A percentile compares a stretch with the other conserved stretches of the same genome.
phyloP scores from a whole-genome alignment of 2,797 vertebrate genomes.

The Phylloscopus collybita region DNA sequence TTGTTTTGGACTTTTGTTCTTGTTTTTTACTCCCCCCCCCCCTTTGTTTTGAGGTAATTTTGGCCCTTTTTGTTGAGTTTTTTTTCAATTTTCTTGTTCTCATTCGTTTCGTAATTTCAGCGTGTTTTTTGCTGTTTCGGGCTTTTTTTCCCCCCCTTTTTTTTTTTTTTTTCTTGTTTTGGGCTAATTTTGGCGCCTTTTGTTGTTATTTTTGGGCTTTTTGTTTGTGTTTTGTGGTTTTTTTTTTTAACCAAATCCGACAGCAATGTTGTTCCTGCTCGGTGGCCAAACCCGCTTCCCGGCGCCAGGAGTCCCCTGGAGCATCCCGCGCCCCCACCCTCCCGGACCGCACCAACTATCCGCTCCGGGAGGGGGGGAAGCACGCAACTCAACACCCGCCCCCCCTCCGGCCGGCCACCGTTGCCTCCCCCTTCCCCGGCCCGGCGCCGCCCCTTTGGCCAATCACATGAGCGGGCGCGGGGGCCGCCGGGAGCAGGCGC shows the following conservation, averaged over 20 bases:
- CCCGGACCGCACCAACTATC: not conserved
- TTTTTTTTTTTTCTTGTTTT: not conserved
- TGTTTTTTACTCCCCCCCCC: fast-evolving
- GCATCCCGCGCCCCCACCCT: fast-evolving
- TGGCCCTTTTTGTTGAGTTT: not conserved
- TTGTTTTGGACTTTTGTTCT: not conserved
- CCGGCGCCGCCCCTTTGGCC: not conserved
- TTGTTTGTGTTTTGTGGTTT: too few relatives aligned
- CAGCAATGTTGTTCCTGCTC: fast-evolving
- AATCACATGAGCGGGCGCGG: conserved; percentile 73
- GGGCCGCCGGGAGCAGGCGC: conserved; percentile 64
- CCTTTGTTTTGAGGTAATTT: not conserved
- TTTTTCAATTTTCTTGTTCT: not conserved
- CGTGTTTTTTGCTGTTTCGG: not conserved
- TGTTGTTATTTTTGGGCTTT: too few relatives aligned
- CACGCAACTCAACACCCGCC: not conserved
- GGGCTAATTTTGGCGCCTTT: too few relatives aligned
- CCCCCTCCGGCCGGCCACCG: not conserved
- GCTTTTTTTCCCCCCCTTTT: fast-evolving
- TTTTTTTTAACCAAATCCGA: not conserved
- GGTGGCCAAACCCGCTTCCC: not conserved
- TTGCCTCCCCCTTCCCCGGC: not conserved
- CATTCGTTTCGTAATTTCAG: not conserved
- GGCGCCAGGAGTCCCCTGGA: fast-evolving
- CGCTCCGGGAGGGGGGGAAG: fast-evolving